Percentiles rank a stretch among this genome's conserved stretches.
Conservation (phyloP, 2,113 vertebrate species). For the Willisornis vidua region DNA sequence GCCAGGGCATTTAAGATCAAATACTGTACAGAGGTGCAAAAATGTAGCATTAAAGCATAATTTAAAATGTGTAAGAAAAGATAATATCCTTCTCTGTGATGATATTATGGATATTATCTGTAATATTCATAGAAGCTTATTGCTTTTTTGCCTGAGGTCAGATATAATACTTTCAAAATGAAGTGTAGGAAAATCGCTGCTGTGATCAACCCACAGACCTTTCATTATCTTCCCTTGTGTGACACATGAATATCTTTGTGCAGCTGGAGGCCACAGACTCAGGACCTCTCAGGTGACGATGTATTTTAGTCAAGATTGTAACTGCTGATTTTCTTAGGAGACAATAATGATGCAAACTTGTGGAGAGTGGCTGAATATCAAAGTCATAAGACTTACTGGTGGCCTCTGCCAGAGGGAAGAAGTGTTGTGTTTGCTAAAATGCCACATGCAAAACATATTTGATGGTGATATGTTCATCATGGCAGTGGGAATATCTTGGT, state of each 20-base stretch:
- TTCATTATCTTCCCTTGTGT: neutral
- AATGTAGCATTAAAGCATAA: neutral
- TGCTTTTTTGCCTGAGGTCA: neutral
- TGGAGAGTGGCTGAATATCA: neutral
- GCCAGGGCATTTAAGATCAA: neutral
- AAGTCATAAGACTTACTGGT: neutral
- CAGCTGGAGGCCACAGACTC: neutral
- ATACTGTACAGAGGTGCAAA: neutral
- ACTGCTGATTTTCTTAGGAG: neutral
- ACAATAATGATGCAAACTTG: neutral
- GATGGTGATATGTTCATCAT: neutral
- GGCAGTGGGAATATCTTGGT: neutral
- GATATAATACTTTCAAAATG: neutral
- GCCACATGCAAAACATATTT: neutral
- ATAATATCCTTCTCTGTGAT: neutral
- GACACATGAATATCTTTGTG: neutral
- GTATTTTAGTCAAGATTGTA: neutral
- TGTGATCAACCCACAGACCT: neutral
- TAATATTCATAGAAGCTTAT: neutral
- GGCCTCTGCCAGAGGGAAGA: neutral
- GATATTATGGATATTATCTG: neutral
- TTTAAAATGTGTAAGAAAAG: neutral
- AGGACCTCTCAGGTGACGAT: neutral
- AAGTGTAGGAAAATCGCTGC: neutral
- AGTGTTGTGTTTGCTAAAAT: neutral